phyloP scores from a whole-genome alignment of 2,888 invertebrate species.

The Leptopterna dolabrata region DNA sequence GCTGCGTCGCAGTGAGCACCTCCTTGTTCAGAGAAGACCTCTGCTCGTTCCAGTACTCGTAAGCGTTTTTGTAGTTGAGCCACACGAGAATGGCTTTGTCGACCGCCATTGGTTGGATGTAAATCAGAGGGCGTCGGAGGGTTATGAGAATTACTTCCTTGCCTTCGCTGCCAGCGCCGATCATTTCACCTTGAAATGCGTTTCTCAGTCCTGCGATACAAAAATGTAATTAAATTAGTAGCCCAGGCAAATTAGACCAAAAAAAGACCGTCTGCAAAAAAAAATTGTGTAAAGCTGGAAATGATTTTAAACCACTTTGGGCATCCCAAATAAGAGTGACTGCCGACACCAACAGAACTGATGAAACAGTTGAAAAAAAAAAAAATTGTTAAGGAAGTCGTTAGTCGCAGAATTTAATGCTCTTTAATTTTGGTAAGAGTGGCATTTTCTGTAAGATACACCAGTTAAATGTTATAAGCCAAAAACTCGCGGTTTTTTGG shows the following conservation, averaged over 20 bases:
- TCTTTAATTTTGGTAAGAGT: too few relatives aligned
- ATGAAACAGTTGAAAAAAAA: too few relatives aligned
- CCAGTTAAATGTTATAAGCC: too few relatives aligned
- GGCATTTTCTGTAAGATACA: too few relatives aligned
- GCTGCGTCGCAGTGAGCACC: constrained; percentile 80
- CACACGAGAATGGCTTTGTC: constrained; percentile 98
- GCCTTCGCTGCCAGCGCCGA: constrained; percentile 72
- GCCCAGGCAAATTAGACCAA: not conserved
- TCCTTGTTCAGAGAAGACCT: constrained; percentile 90
- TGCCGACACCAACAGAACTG: too few relatives aligned
- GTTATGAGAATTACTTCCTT: constrained; percentile 91
- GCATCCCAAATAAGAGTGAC: too few relatives aligned
- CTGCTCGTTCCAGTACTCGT: constrained; percentile 99
- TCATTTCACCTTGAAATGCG: constrained; percentile 91
- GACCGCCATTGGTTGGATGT: constrained; percentile 96
- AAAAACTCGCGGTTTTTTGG: too few relatives aligned
- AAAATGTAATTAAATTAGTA: not conserved
- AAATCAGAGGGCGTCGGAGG: constrained; percentile 91
- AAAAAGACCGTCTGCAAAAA: too few relatives aligned
- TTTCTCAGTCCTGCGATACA: constrained; percentile 73
- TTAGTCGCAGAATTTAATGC: too few relatives aligned
- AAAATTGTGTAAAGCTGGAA: too few relatives aligned
- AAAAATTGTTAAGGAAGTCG: too few relatives aligned
- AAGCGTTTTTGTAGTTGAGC: constrained; percentile 99
- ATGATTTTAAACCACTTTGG: too few relatives aligned